Percentiles rank a stretch among this genome's conserved stretches.
Conservation (phyloP, 2,113 vertebrate species). For the Aviceda subcristata region DNA sequence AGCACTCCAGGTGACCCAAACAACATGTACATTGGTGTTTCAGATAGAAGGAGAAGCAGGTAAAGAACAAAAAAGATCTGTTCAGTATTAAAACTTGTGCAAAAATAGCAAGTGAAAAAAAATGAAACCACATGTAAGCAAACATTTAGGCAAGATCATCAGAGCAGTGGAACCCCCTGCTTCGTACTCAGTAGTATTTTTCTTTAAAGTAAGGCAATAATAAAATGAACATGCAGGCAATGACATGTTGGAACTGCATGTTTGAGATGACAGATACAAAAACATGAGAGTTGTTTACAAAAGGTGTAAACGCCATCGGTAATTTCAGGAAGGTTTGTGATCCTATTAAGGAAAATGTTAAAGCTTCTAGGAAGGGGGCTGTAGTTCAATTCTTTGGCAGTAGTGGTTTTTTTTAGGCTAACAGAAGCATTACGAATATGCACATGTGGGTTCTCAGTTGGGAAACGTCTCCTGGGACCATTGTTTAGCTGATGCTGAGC, state of each 20-base stretch:
- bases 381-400: slow-evolving; percentile 94
- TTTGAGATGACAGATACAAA: slow-evolving; percentile 71
- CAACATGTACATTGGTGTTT: slow-evolving; percentile 46
- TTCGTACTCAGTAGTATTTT: slow-evolving; percentile 80
- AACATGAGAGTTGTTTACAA: slow-evolving; percentile 63
- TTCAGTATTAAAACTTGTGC: slow-evolving; percentile 62
- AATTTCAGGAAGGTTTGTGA: slow-evolving; percentile 60
- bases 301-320: slow-evolving; percentile 61
- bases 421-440: slow-evolving; percentile 79
- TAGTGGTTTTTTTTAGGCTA: slow-evolving; percentile 87
- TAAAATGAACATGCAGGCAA: slow-evolving; percentile 74
- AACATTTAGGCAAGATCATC: slow-evolving; percentile 65
- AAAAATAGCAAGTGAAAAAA: slow-evolving; percentile 64
- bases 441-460: slow-evolving; percentile 71
- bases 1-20: slow-evolving; percentile 62
- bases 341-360: slow-evolving; percentile 69
- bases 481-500: slow-evolving; percentile 95
- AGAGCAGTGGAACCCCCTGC: slow-evolving; percentile 68
- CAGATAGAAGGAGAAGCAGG: slow-evolving; percentile 18
- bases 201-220: slow-evolving; percentile 87
- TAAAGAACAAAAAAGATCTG: neutral
- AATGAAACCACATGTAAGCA: slow-evolving; percentile 71
- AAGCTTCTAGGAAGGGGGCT: slow-evolving; percentile 75
- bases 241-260: slow-evolving; percentile 76
- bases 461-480: slow-evolving; percentile 67